phyloP scores from a whole-genome alignment of 2,797 vertebrate genomes.

The Nasua narica region DNA sequence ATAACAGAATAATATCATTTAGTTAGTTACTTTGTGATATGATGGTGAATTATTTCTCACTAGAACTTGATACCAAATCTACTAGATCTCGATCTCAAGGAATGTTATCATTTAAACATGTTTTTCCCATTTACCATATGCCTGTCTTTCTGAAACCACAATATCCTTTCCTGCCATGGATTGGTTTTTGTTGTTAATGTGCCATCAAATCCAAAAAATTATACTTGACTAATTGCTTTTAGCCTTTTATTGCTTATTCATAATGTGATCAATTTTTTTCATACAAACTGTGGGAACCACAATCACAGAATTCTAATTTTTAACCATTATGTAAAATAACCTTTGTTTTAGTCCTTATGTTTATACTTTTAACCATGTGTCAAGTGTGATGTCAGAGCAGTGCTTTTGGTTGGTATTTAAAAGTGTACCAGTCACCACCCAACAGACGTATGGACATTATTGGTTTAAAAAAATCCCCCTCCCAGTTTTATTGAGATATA shows the following conservation, averaged over 20 bases:
- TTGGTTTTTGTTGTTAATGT: slow-evolving; percentile 4
- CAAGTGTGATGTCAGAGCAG: slow-evolving; percentile 57
- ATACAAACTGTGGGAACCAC: not conserved
- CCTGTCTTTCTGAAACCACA: not conserved
- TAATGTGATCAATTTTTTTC: not conserved
- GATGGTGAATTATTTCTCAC: not conserved
- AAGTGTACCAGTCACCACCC: slow-evolving; percentile 17
- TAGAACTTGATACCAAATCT: not conserved
- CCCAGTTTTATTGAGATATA: not conserved
- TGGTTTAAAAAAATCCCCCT: not conserved
- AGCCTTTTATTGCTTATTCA: not conserved
- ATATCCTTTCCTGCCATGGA: not conserved
- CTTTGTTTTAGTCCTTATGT: not conserved
- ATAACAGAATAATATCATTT: not conserved
- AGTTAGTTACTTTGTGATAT: not conserved
- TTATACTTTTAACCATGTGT: not conserved
- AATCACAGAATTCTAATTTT: not conserved
- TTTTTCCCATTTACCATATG: not conserved
- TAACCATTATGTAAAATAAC: not conserved
- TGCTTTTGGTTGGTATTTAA: slow-evolving; percentile 65
- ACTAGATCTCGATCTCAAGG: not conserved
- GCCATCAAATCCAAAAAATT: not conserved
- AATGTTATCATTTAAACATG: not conserved
- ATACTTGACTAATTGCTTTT: not conserved
- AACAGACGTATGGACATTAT: not conserved